Conservation (phyloP, 1,140 invertebrate genomes). For the Brachionus plicatilis region DNA sequence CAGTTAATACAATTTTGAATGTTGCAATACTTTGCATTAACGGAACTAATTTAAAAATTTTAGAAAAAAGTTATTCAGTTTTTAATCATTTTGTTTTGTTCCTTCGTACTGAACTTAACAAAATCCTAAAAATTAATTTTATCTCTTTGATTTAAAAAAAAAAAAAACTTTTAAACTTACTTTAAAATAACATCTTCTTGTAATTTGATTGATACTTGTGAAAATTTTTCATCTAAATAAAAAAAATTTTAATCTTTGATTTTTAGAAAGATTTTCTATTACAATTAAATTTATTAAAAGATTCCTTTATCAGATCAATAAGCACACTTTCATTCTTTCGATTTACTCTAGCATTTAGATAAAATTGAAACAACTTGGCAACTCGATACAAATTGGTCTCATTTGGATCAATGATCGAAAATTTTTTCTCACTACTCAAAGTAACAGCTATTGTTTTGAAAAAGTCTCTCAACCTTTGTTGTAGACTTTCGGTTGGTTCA, state of each 20-base stretch:
- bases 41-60: too few species aligned
- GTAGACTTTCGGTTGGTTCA: not conserved
- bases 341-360: not conserved
- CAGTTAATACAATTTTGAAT: too few species aligned
- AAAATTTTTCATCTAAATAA: not conserved
- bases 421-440: not conserved
- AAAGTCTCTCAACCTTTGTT: not conserved
- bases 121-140: too few species aligned
- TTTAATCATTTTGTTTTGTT: too few species aligned
- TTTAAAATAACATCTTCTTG: constrained; percentile 31
- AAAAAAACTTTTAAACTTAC: not conserved
- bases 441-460: not conserved
- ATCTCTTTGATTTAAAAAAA: too few species aligned
- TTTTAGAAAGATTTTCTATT: not conserved
- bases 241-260: not conserved
- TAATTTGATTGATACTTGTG: not conserved
- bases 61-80: too few species aligned
- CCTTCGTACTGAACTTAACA: too few species aligned
- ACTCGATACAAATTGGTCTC: not conserved
- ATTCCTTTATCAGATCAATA: not conserved
- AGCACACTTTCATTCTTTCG: constrained; percentile 10
- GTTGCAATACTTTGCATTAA: too few species aligned
- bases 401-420: not conserved
- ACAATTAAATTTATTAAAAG: constrained; percentile 10
- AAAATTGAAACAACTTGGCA: not conserved